phyloP scores from a whole-genome alignment of 2,797 vertebrate species.

The Pygocentrus nattereri region DNA sequence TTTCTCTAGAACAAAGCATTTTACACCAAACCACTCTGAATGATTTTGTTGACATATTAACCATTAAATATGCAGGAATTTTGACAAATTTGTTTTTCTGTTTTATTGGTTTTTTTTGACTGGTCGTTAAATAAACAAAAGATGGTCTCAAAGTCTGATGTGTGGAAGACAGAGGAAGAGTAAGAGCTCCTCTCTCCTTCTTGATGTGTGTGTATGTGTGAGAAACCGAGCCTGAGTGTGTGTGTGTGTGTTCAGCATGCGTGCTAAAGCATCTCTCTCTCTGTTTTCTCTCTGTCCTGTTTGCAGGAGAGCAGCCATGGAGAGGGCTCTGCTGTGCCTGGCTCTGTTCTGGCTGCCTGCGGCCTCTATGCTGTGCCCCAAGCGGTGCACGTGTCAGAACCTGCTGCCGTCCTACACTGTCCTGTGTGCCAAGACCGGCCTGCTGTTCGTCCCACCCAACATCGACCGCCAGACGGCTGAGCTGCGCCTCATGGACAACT shows the following conservation, averaged over 20 bases:
- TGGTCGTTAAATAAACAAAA: no score
- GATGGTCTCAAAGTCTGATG: no score
- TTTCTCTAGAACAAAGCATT: no score
- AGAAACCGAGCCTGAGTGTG: background rate
- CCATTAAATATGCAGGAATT: no score
- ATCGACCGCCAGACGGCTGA: slow-evolving; percentile 91
- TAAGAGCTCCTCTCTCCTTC: no score
- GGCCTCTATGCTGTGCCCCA: slow-evolving; percentile 86
- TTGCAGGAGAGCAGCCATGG: slow-evolving; percentile 66
- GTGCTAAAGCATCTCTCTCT: slow-evolving; percentile 49
- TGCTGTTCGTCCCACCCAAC: slow-evolving; percentile 89
- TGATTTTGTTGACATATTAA: no score
- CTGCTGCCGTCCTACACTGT: slow-evolving; percentile 89
- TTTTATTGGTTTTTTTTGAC: no score
- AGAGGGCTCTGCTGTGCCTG: slow-evolving; percentile 65
- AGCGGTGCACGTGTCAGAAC: slow-evolving; percentile 92
- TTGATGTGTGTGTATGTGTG: background rate
- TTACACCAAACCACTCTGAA: no score
- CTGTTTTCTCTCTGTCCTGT: slow-evolving; percentile 34
- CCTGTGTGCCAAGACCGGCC: slow-evolving; percentile 90
- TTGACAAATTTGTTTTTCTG: no score
- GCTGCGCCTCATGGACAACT: slow-evolving; percentile 91
- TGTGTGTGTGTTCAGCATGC: slow-evolving; percentile 10
- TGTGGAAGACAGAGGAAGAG: no score
- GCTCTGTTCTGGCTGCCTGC: slow-evolving; percentile 60